Conservation (phyloP, 2,113 vertebrate genomes). For the Gymnobelideus leadbeateri region DNA sequence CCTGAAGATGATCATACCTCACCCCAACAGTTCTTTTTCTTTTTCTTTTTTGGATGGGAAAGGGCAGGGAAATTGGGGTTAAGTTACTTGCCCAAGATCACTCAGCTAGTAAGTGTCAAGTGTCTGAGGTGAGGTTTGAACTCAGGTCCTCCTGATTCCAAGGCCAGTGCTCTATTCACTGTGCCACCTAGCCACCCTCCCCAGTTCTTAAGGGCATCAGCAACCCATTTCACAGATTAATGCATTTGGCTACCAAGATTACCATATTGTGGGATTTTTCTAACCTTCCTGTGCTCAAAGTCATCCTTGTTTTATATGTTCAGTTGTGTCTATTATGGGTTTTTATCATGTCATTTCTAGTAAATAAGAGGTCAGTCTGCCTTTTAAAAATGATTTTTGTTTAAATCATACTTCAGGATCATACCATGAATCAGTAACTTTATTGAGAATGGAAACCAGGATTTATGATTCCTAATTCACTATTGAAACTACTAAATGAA, state of each 20-base stretch:
- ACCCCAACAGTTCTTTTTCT: not conserved
- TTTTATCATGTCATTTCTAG: not conserved
- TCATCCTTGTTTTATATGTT: not conserved
- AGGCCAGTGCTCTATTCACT: too few relatives aligned
- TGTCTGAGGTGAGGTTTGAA: too few relatives aligned
- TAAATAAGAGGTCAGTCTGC: not conserved
- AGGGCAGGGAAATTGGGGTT: too few relatives aligned
- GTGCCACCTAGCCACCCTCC: too few relatives aligned
- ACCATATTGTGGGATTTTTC: not conserved
- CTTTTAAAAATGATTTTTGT: not conserved
- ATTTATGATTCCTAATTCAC: not conserved
- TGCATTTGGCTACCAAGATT: not conserved
- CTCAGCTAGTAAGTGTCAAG: too few relatives aligned
- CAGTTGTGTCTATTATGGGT: not conserved
- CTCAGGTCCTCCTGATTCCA: too few relatives aligned
- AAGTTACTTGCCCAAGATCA: too few relatives aligned
- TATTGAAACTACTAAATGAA: not conserved
- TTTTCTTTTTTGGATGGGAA: too few relatives aligned
- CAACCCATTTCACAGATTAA: not conserved
- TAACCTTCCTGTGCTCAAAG: not conserved
- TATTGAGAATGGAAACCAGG: not conserved
- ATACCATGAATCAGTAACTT: not conserved
- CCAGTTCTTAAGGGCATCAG: not conserved
- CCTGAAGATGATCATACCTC: not conserved
- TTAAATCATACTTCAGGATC: not conserved